Base-by-base conservation (phyloP, 2,888 invertebrate genomes). In the Aphidoletes aphidimyza region DNA sequence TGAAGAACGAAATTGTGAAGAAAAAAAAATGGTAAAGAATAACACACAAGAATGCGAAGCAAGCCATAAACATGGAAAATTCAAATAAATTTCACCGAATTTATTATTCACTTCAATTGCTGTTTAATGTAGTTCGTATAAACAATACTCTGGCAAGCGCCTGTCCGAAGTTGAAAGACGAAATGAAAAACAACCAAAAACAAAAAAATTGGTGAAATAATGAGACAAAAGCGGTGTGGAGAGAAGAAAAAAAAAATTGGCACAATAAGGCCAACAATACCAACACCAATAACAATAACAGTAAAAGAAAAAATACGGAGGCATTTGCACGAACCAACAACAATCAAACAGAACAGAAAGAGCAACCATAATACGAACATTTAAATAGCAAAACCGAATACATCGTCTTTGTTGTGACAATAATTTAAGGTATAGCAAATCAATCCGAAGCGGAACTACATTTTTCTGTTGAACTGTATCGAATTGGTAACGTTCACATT, bases 351-450 rank as follows among this genome's bases (percentile, higher is more conserved):
- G 34, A 8, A 36, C 14, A 36, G 81, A 81, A 36, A 37, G 39
- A 37, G n/a, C 19, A 81, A 81, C 37, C 36, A 81, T 81, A 81
- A 81, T 36, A 37, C 37, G 37, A 81, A 81, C 37, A 81, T 37
- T n/a, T 81, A 81, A 81, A 81, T 81, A 37, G 81, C n/a, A 81
- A 37, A n/a, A n/a, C n/a, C n/a, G 37, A 37, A 81, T 6, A 9
- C 42, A 14, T 81, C 45, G 42, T 83, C 37, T 83, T 42, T 83
- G 83, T 83, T 83, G 83, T 83, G 83, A 83, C 83, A 83, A 83
- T 83, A 45, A 83, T 83, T 83, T 42, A 83, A 83, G 83, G 83
- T 83, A 83, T 83, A 42, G 39, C 83, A 83, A 83, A 83, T 83
- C 83, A 83, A 83, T 83, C 45, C 37, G 30, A 83, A 83, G 83